Conservation (phyloP, 2,113 vertebrate species). For the Cnemophilus loriae region DNA sequence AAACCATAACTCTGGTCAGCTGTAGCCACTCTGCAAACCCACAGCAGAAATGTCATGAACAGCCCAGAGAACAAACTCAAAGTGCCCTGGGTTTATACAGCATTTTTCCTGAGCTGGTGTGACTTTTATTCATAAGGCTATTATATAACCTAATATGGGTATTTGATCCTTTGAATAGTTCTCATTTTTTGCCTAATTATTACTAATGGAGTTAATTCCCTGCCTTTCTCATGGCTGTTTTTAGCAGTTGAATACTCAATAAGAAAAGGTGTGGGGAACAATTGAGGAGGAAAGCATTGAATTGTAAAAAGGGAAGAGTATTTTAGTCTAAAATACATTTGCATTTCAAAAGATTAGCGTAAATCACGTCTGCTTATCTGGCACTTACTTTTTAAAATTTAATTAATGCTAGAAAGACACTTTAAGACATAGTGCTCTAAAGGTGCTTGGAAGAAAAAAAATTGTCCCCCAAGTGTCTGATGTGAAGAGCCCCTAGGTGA, state of each 20-base stretch:
- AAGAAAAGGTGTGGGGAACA: background rate
- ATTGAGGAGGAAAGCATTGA: background rate
- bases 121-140: background rate
- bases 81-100: background rate
- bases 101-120: background rate
- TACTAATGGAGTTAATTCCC: background rate
- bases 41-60: background rate
- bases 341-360: conserved; percentile 42
- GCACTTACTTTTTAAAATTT: conserved; percentile 59
- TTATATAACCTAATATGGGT: background rate
- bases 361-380: conserved; percentile 48
- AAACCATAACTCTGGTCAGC: background rate
- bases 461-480: conserved; percentile 48
- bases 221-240: background rate
- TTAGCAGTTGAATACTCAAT: background rate
- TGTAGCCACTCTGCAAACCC: background rate
- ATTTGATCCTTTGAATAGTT: background rate
- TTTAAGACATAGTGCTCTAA: conserved; percentile 60
- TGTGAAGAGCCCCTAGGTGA: conserved; percentile 65
- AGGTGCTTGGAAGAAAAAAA: conserved; percentile 47
- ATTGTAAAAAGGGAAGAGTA: background rate
- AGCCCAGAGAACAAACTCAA: background rate
- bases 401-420: conserved; percentile 66
- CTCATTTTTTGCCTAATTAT: background rate
- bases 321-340: conserved; percentile 26